Evolutionary conservation across 2,888 invertebrate genomes (phyloP).

Genomic region (Drosophila longiperda): DNA sequence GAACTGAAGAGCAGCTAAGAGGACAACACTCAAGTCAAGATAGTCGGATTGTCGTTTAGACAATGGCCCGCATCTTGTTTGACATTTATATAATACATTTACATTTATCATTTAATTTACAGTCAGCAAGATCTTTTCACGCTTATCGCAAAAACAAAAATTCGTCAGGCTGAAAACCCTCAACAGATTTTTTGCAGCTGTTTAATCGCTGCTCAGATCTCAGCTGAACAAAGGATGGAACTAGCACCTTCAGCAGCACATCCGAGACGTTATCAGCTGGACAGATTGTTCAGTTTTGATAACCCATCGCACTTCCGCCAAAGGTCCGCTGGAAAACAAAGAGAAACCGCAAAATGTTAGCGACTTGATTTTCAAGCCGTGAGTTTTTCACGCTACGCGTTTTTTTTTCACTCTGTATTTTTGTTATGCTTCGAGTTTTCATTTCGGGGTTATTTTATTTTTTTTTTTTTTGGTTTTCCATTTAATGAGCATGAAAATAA

Average conservation of each 20-base stretch:
- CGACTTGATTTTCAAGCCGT: slow-evolving; percentile 29
- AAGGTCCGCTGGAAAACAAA: slow-evolving; percentile 22
- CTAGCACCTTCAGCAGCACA: slow-evolving; percentile 44
- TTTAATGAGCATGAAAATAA: slow-evolving; percentile 64
- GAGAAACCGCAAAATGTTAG: slow-evolving; percentile 60
- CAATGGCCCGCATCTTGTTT: slow-evolving; percentile 32
- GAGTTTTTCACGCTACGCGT: slow-evolving; percentile 24
- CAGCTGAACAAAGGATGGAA: slow-evolving; percentile 12
- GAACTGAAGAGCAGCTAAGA: slow-evolving; percentile 1
- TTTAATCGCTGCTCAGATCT: slow-evolving; percentile 39
- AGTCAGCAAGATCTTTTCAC: slow-evolving; percentile 11
- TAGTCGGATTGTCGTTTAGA: neutral
- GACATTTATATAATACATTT: slow-evolving; percentile 41
- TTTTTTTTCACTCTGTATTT: slow-evolving; percentile 22
- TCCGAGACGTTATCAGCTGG: slow-evolving; percentile 31
- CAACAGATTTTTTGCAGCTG: slow-evolving; percentile 58
- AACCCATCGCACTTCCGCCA: slow-evolving; percentile 60
- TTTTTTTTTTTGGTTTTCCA: slow-evolving; percentile 38
- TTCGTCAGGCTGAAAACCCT: slow-evolving; percentile 37
- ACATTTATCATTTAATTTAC: slow-evolving; percentile 40
- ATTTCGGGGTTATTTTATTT: slow-evolving; percentile 11
- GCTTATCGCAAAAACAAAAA: slow-evolving; percentile 31
- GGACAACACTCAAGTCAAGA: slow-evolving; percentile 3
- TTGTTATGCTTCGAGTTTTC: slow-evolving; percentile 46
- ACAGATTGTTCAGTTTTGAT: slow-evolving; percentile 54